These are phyloP conservation scores for Panthera uncia DNA, from an alignment of 2,113 vertebrate species.

Conservation along the genomic window DNA sequence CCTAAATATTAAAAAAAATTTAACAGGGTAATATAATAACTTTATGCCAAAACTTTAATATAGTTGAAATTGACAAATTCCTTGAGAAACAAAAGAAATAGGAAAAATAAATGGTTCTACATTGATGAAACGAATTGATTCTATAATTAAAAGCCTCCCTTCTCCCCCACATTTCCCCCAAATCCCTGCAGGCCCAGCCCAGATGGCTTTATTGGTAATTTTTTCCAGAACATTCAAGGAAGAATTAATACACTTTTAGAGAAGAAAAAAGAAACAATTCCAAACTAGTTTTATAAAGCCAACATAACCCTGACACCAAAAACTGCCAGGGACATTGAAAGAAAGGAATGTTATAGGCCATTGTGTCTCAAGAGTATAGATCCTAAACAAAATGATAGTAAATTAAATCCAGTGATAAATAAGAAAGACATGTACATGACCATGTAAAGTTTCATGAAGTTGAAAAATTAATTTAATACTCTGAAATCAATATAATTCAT, in stretches of 20 bases:
- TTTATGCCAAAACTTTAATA: background rate
- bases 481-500: background rate
- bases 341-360: background rate
- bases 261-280: background rate
- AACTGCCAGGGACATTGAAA: background rate
- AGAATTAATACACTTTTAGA: background rate
- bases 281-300: background rate
- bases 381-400: background rate
- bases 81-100: constrained; percentile 17
- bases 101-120: background rate
- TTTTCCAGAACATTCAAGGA: background rate
- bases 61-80: background rate
- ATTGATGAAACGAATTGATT: background rate
- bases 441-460: background rate
- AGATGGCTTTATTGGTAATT: background rate
- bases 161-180: background rate
- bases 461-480: background rate
- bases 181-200: background rate
- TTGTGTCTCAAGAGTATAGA: background rate
- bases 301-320: background rate
- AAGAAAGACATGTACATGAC: background rate
- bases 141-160: background rate
- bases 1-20: background rate
- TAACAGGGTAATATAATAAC: background rate
- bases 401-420: background rate